Base-by-base conservation (phyloP, 2,888 invertebrate species). In the Tipula confusa region DNA sequence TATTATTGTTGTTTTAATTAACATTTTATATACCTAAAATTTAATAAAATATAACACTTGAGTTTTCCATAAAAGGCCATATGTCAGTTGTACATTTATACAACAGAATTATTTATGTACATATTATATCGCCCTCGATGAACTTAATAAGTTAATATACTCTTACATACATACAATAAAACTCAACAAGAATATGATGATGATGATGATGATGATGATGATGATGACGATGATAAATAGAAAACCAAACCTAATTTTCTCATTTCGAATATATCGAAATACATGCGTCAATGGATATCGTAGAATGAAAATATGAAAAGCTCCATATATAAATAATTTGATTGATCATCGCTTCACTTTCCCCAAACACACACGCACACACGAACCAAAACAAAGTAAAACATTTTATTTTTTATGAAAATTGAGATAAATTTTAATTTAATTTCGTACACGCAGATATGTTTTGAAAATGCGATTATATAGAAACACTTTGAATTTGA, bases 171-270 rank as follows among this genome's bases (percentile, higher is more conserved):
- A n/a, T n/a, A n/a, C n/a, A n/a, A n/a, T n/a, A n/a, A n/a, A n/a
- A 15, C 43, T 43, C 18, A 24, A 64, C 24, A 64, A 64, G 64
- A 64, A 24, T 3, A 64, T 64, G 24, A 64, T 64, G 24, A 15
- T 43, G 43, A 43, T 43, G 43, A 64, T 64, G 64, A 64, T 64
- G 64, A 64, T 64, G 64, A 64, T 64, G 64, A 64, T 64, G 24
- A 64, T 64, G 24, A 15, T 43, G 43, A 43, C 15, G 43, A 64
- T 64, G 64, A 64, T 64, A 24, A 64, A 64, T 64, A 18, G 64
- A 64, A 64, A 64, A 64, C 64, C 18, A 64, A 64, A 64, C 7
- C 64, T 64, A 64, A 64, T 64, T 64, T 64, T 64, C 64, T 24
- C 18, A 64, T 24, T 64, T 64, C 24, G 64, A 24, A 64, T 24